Evolutionary conservation across 2,113 vertebrate genomes (phyloP), one percentile per base, ranked within the genome.

Genomic region (Taxidea taxus): DNA sequence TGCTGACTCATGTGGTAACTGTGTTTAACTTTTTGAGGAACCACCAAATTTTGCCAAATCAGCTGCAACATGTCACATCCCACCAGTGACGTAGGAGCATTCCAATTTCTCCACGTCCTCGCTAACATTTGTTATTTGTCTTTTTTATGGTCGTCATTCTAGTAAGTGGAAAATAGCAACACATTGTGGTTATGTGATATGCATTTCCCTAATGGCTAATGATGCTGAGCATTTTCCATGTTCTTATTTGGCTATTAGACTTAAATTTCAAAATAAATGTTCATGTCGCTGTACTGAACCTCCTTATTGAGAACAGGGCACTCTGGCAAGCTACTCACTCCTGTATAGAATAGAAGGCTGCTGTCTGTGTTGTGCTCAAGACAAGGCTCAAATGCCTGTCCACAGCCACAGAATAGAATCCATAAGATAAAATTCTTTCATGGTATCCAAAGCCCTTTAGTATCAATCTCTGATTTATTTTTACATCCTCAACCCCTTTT

Each of bases 181-280:
- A 80, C 39, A 27, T 12, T 75, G 58, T 90, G 64, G 64, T 77
- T 94, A 34, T 34, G 89, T 77, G n/a, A 62, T 31, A 14, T 56
- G 31, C 20, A 81, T 85, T 87, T 92, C 39, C 23, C 9, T 86
- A 58, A 86, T 34, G 7, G 27, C 9, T 92, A 80, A 96, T 39
- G 54, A 72, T 34, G 29, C 13, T 34, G 47, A 75, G 66, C 20
- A 60, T 42, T 68, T 85, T 51, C 58, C 54, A 72, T 88, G n/a
- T 81, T 47, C 23, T 80, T 95, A 74, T 75, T 72, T 78, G 39
- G 34, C 54, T 14, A 72, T 66, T 39, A 87, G 6, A 91, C 54
- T 93, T 58, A 49, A 88, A 95, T 81, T 91, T 21, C 54, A 91
- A 90, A 93, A 66, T 15, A 92, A 92, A 39, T n/a, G 20, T 14